Base-by-base conservation (phyloP, 2,797 vertebrate species). In the Phalanger gymnotis region DNA sequence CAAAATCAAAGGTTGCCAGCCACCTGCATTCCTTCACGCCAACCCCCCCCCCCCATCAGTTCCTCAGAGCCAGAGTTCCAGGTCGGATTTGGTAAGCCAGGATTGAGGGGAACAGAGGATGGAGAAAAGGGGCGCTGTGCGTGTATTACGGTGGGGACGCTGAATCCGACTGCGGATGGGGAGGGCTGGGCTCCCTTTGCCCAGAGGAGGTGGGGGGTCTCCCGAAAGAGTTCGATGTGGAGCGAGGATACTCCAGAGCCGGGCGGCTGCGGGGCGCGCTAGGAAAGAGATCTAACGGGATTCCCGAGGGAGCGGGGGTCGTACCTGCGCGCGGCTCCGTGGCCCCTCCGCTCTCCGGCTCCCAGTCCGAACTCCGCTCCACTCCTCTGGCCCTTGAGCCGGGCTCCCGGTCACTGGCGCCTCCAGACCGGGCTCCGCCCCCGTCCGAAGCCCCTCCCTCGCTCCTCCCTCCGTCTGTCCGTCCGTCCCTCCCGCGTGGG, bases 241-340 rank as follows among this genome's bases (percentile, higher is more conserved):
- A 91, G 40, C 89, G 54, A n/a, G 51, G 94, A 28, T 31, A 47
- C 58, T 81, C 57, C 0, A 53, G 91, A 52, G n/a, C 93, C 0
- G 93, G 92, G 57, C 89, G 27, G 93, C 92, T 95, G 93, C 92
- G 57, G 40, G 73, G 57, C 89, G 27, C 92, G 92, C 73, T 0
- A 92, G 92, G 56, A 81, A 14, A 25, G 58, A 1, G 87, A 90
- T 57, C 95, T 95, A 95, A 92, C 91, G 31, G 58, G 95, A 55
- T 89, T 19, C 1, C 51, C 13, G 5, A 52, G 81, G 81, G 57
- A 54, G 51, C 0, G 1, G 54, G 27, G 73, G 95, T 93, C 90
- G 93, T 97, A 98, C 97, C 98, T 98, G 96, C 87, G 91, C 95
- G 95, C 95, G 61, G 93, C 95, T 96, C 95, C 54, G 92, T 47